Conservation (phyloP, 1,140 invertebrate genomes). For the Coenobita brevimanus region DNA sequence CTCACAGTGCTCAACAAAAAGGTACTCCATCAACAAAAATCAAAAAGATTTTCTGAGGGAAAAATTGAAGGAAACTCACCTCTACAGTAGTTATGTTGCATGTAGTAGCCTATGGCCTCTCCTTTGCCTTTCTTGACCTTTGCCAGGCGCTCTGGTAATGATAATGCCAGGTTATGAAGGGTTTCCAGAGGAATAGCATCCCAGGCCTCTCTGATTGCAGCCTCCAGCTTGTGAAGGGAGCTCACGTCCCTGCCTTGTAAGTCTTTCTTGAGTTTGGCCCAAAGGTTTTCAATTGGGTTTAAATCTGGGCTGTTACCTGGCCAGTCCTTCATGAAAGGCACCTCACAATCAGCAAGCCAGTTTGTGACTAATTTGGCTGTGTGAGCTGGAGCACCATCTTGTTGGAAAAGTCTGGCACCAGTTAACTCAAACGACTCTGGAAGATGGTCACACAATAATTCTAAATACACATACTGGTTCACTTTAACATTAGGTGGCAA, state of each 20-base stretch:
- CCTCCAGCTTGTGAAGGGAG: conserved; percentile 13
- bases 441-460: conserved; percentile 29
- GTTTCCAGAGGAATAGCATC: neutral
- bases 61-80: too few species aligned
- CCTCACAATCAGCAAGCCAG: conserved; percentile 21
- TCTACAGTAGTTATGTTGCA: neutral
- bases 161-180: neutral
- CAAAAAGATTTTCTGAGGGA: too few species aligned
- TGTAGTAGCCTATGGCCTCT: conserved; percentile 5
- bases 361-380: conserved; percentile 15
- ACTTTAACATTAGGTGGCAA: conserved; percentile 33
- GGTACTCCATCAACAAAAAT: too few species aligned
- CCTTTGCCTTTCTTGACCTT: conserved; percentile 7
- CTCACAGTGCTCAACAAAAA: too few species aligned
- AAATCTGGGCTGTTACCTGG: too few species aligned
- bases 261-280: conserved; percentile 21
- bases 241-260: conserved; percentile 7
- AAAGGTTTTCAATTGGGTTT: conserved; percentile 36
- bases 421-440: neutral
- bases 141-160: neutral
- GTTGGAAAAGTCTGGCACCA: neutral
- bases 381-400: too few species aligned
- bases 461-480: conserved; percentile 19
- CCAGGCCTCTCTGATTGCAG: conserved; percentile 7
- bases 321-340: too few species aligned